phyloP scores from a whole-genome alignment of 92 coral and sea anemone species.

The Zoanthus gigantus region DNA sequence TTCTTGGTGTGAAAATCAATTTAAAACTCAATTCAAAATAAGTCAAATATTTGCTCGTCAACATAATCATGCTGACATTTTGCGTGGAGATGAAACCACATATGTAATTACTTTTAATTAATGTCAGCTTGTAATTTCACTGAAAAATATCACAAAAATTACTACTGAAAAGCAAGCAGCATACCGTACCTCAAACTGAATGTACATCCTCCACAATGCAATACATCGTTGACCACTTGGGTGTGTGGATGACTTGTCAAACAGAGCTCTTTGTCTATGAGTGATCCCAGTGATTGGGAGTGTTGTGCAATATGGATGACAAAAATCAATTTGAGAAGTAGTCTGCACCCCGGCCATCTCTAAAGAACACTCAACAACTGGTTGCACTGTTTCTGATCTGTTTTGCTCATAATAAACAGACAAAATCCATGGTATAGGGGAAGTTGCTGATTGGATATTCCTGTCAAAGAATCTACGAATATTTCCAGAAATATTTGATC shows the following conservation, averaged over 20 bases:
- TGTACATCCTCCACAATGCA: slow-evolving; percentile 94
- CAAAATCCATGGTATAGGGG: slow-evolving; percentile 89
- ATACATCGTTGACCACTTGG: slow-evolving; percentile 81
- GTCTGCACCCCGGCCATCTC: background rate
- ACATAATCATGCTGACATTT: no score
- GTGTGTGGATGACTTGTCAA: slow-evolving; percentile 84
- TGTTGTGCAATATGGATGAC: slow-evolving; percentile 59
- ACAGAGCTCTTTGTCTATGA: slow-evolving; percentile 88
- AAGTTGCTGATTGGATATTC: slow-evolving; percentile 59
- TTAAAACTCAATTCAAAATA: no score
- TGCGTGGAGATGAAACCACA: no score
- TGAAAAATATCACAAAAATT: background rate
- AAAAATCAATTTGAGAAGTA: background rate
- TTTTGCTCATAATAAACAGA: slow-evolving; percentile 80
- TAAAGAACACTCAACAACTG: slow-evolving; percentile 67
- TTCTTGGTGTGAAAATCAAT: no score
- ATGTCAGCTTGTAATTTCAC: no score
- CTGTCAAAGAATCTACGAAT: slow-evolving; percentile 89
- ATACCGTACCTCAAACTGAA: slow-evolving; percentile 83
- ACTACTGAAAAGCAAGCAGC: background rate
- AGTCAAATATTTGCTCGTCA: no score
- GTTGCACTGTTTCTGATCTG: slow-evolving; percentile 65
- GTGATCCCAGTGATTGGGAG: slow-evolving; percentile 83
- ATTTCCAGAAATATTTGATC: slow-evolving; percentile 82
- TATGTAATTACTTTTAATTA: no score